Evolutionary conservation across 2,113 vertebrate genomes (phyloP).

Genomic region (Oryzias javanicus): DNA sequence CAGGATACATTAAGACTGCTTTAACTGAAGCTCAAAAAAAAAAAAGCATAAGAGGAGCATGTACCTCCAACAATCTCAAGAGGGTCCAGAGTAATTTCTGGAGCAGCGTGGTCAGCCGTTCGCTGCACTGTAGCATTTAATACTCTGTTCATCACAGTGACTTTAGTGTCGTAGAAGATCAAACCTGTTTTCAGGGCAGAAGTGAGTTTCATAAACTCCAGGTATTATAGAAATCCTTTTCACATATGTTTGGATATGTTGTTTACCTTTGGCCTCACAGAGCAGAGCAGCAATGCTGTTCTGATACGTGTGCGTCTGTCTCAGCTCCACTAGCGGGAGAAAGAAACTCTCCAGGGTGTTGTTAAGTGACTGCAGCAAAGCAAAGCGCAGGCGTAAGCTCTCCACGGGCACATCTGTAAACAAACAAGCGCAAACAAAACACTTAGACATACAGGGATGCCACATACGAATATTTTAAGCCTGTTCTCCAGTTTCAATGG

Average conservation of each 20-base stretch:
- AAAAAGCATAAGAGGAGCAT: not conserved
- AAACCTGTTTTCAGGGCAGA: conserved; percentile 76
- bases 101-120: conserved; percentile 94
- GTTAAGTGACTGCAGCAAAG: conserved; percentile 95
- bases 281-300: conserved; percentile 90
- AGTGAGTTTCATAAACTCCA: not conserved
- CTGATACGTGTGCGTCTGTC: conserved; percentile 84
- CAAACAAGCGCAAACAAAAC: not conserved
- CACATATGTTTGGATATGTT: not conserved
- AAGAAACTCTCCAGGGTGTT: conserved; percentile 94
- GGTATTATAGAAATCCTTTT: not conserved
- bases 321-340: conserved; percentile 92
- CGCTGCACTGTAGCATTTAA: conserved; percentile 94
- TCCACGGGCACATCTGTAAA: conserved; percentile 86
- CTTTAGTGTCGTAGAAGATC: conserved; percentile 95
- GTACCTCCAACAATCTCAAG: conserved; percentile 94
- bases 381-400: conserved; percentile 91
- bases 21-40: not conserved
- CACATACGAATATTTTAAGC: not conserved
- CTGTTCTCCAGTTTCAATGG: not conserved
- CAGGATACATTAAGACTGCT: not conserved
- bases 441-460: not conserved
- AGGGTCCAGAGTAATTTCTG: conserved; percentile 95
- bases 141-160: conserved; percentile 94
- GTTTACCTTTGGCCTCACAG: conserved; percentile 91